Conservation (phyloP, 2,113 vertebrate genomes). For the Clupea harengus region DNA sequence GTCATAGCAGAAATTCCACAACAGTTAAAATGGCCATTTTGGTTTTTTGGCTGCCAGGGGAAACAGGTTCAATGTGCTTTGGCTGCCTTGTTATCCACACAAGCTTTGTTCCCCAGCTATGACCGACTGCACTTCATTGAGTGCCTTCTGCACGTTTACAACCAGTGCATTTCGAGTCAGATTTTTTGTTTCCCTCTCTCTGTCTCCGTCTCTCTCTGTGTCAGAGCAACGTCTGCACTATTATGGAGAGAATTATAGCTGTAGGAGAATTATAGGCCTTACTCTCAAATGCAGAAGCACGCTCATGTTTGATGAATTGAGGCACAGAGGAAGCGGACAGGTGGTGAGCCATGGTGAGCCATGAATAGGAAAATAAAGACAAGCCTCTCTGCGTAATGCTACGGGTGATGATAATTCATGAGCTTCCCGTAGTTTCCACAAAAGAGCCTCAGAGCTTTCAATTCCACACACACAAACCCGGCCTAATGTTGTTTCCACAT, state of each 20-base stretch:
- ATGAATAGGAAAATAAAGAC: neutral
- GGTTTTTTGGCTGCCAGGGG: neutral
- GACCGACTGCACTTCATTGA: neutral
- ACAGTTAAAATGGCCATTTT: neutral
- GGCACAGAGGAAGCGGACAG: slow-evolving; percentile 23
- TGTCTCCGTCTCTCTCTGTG: neutral
- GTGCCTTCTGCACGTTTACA: neutral
- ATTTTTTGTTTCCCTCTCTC: neutral
- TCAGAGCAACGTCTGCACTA: slow-evolving; percentile 13
- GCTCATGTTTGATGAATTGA: slow-evolving; percentile 45
- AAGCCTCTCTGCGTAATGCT: neutral
- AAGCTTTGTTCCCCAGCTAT: neutral
- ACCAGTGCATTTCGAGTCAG: neutral
- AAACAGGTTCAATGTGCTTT: neutral
- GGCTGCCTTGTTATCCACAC: neutral
- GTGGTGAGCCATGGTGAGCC: neutral
- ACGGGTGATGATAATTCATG: neutral
- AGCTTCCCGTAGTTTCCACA: neutral
- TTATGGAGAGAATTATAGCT: slow-evolving; percentile 31
- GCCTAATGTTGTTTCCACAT: neutral
- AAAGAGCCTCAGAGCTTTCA: neutral
- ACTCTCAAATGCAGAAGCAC: slow-evolving; percentile 37
- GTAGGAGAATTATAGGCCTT: neutral
- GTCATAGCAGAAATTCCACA: neutral
- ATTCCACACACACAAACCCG: neutral